Base-by-base conservation (phyloP, 1,140 invertebrate species). In the Paramacrobiotus metropolitanus region DNA sequence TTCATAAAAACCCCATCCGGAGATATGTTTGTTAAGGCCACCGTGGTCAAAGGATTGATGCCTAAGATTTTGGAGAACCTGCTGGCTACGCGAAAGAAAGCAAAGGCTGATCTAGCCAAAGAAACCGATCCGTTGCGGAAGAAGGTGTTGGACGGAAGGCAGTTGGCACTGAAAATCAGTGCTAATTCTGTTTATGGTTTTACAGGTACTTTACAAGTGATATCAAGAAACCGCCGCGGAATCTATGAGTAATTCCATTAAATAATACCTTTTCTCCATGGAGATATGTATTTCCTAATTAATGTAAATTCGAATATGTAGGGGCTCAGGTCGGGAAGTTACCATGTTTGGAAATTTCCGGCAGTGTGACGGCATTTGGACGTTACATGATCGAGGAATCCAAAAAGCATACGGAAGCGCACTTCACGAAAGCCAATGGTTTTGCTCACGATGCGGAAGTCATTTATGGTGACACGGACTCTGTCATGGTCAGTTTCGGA, bases 161-260 rank as follows among this genome's bases (percentile, higher is more conserved):
- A 99, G 71, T 77, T 97, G 64, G 95, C 95, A 59, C 77, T 99
- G 62, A 99, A 99, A 79, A 92, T 99, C 30, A 93, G 88, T 66
- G 95, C 95, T 0, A 99, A 99, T 77, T 98, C 94, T 30, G 95
- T 99, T 0, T 99, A 99, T 76, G 95, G 95, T 59, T 99, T 99
- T 71, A 99, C 95, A 30, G 48, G 48, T 55, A 55, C 15, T 15
- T 40, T 40, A 40, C 9, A n/a, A n/a, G n/a, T n/a, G n/a, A n/a
- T n/a, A n/a, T n/a, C n/a, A n/a, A n/a, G n/a, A n/a, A n/a, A n/a
- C n/a, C n/a, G n/a, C n/a, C n/a, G n/a, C n/a, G n/a, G n/a, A n/a
- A n/a, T n/a, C n/a, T n/a, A n/a, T n/a, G n/a, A n/a, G n/a, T n/a
- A n/a, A n/a, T n/a, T n/a, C n/a, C n/a, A n/a, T n/a, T n/a, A n/a